Evolutionary conservation across 2,888 invertebrate genomes (phyloP), one percentile per base, ranked within the genome.

Genomic region (Gonocerus acuteangulatus): DNA sequence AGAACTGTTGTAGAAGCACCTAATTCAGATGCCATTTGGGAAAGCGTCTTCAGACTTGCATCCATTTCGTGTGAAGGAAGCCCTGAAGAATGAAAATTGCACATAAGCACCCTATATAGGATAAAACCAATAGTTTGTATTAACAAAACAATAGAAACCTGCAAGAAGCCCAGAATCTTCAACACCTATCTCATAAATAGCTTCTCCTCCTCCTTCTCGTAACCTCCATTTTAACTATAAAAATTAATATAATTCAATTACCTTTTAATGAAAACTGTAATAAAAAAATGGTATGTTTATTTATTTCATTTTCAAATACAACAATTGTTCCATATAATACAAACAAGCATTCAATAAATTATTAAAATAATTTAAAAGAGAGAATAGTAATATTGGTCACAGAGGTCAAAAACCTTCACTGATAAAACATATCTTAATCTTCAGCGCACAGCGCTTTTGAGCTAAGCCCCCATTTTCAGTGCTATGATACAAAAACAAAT

Each of bases 181-280:
- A 1, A 94, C 93, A 0, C 97, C 97, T 52, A 97, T 89, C 75
- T 96, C 95, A 76, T 99, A 99, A 66, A 99, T 92, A 0, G 96
- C 96, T 74, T 94, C 91, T 0, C 97, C 99, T 67, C 94, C 90
- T 23, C 99, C 94, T 75, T 95, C 94, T 0, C 92, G 83, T 9
- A 99, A 80, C 0, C 99, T 82, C 97, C 97, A 99, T 78, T 99
- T 99, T 82, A 99, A 83, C 85, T 86, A 22, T n/a, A 19, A 23
- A 36, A 19, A 27, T 47, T 32, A 45, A 54, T 21, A 15, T 18
- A 59, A n/a, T n/a, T n/a, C n/a, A 9, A 18, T 19, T 18, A 48
- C 9, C 9, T n/a, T n/a, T n/a, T n/a, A n/a, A n/a, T n/a, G n/a
- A n/a, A n/a, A n/a, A n/a, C n/a, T n/a, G n/a, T n/a, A n/a, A n/a